Conservation (phyloP, 2,888 invertebrate genomes). For the Drosophila mayaguana region DNA sequence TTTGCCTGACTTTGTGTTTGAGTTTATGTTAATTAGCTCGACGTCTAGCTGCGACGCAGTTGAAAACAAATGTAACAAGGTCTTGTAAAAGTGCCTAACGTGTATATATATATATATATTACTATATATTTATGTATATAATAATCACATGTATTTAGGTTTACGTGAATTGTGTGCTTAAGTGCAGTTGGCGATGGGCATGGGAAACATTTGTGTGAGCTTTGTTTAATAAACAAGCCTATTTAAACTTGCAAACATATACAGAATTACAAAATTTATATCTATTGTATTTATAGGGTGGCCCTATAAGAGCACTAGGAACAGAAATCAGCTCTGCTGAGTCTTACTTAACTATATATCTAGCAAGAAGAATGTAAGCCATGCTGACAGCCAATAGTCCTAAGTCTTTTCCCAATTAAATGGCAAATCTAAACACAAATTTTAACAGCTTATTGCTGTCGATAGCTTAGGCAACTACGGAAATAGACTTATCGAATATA, state of each 20-base stretch:
- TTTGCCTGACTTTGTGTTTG: constrained; percentile 33
- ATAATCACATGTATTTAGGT: constrained; percentile 9
- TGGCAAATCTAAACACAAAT: not conserved
- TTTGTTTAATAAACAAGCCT: not conserved
- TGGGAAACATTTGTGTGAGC: constrained; percentile 1
- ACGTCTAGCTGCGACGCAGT: constrained; percentile 48
- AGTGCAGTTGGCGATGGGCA: not conserved
- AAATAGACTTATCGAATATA: not conserved
- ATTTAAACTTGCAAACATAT: not conserved
- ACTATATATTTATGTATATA: not conserved
- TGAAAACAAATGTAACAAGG: constrained; percentile 11
- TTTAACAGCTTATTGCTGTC: not conserved
- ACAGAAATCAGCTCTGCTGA: too few species aligned
- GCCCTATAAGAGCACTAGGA: too few species aligned
- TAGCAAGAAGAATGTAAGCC: too few species aligned
- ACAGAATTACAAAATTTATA: not conserved
- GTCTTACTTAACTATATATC: too few species aligned
- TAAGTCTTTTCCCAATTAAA: not conserved
- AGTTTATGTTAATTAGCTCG: constrained; percentile 57
- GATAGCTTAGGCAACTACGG: not conserved
- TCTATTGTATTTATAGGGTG: not conserved
- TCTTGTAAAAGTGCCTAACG: constrained; percentile 7
- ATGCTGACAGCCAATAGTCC: too few species aligned
- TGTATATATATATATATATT: constrained; percentile 7
- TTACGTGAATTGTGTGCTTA: constrained; percentile 5